Evolutionary conservation across 2,888 invertebrate species (phyloP), one percentile per base, ranked within the genome.

Genomic region (Pardosa pseudoannulata): DNA sequence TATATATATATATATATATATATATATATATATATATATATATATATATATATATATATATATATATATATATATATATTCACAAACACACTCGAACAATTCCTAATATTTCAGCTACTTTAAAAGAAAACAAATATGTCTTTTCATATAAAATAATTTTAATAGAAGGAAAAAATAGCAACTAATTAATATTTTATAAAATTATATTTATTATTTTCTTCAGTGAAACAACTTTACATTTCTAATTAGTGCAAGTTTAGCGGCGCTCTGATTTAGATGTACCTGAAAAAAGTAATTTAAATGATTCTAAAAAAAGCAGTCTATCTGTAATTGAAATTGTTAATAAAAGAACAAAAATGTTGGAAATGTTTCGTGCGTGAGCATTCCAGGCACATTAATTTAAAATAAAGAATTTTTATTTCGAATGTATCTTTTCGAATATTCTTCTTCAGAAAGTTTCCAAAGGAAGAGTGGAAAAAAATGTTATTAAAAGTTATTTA

Each of bases 341-440:
- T 65, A 7, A 65, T 13, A 56, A 56, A 56, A 46, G 41, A 56
- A 56, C 56, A 56, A 56, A 23, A 56, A 56, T 6, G n/a, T 56
- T 23, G 3, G 3, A n/a, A 56, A 23, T 56, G 23, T 3, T 23
- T 56, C 56, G 56, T 46, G 9, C 9, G 27, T 11, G n/a, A 9
- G 31, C 29, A 65, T 65, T 65, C 31, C 31, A 28, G 3, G 23
- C 11, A 27, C 65, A 65, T 65, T 65, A 13, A 65, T 31, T 31
- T 16, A 65, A 65, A 65, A 65, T 31, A 31, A 31, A 31, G 65
- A 65, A 13, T 65, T 31, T 29, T 65, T 29, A 31, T 65, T 65
- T 29, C 3, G 1, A 16, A n/a, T 65, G 65, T n/a, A 31, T 29
- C 29, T 29, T 65, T 29, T 65, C 65, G 16, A 1, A n/a, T 31